Conservation (phyloP, 2,797 vertebrate genomes). For the Pseudomugil tenellus region DNA sequence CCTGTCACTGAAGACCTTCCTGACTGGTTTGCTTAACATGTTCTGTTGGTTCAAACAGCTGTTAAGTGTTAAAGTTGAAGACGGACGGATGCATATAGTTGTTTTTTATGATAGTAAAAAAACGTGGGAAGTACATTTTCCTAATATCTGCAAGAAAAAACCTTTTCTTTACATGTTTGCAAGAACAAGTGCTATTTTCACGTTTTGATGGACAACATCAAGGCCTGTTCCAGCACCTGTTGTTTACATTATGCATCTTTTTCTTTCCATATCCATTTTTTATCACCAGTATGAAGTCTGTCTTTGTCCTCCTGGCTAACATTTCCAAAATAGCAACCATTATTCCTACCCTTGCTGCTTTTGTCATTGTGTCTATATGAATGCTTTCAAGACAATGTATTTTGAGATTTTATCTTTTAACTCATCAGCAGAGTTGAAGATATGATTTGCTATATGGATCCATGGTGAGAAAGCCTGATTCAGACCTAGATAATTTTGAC, state of each 20-base stretch:
- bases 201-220: neutral
- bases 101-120: neutral
- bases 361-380: neutral
- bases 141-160: too few species aligned
- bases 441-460: slow-evolving; percentile 57
- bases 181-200: neutral
- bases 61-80: neutral
- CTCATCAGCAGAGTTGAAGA: slow-evolving; percentile 39
- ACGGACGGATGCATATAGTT: neutral
- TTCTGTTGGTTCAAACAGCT: slow-evolving; percentile 7
- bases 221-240: neutral
- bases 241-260: slow-evolving; percentile 24
- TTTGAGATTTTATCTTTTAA: slow-evolving; percentile 53
- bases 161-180: neutral
- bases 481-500: slow-evolving; percentile 17
- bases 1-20: neutral
- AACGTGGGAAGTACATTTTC: too few species aligned
- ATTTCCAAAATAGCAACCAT: slow-evolving; percentile 25
- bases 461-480: slow-evolving; percentile 58
- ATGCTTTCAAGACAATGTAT: slow-evolving; percentile 34
- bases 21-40: slow-evolving; percentile 11
- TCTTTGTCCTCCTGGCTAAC: neutral
- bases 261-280: neutral
- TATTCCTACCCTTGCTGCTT: slow-evolving; percentile 14
- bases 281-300: neutral